Base-by-base conservation (phyloP, 2,888 invertebrate genomes). In the Notodonta ziczac region DNA sequence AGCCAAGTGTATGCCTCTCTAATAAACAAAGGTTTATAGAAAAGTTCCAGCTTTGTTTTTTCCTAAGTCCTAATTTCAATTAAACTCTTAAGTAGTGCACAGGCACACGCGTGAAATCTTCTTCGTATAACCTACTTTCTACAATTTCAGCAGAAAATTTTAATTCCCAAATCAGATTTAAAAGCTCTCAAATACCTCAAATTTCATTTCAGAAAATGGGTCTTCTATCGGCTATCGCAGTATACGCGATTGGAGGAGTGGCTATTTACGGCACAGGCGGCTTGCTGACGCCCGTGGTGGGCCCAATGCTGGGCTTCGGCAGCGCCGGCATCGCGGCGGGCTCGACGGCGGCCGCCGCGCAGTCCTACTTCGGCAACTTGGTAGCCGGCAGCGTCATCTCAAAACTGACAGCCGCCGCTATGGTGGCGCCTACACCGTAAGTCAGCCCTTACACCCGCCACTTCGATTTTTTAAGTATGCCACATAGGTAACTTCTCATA, bases 371-470 rank as follows among this genome's bases (percentile, higher is more conserved):
- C 46, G 90, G 91, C 13, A 91, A 90, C 62, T 42, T 91, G 12
- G 89, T 60, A 0, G 89, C 89, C 0, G 91, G 91, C 0, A 87
- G 88, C 66, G 78, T 91, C 13, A 78, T 91, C 4, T 86, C 90
- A 0, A 63, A 88, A 69, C 51, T 91, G 54, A 90, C 90, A 3
- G 81, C 91, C 0, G 81, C 79, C 0, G 91, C 89, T 1, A 91
- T 91, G 91, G 75, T 80, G 0, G 84, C 91, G 2, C 91, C 91
- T 0, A 91, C 86, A 5, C 90, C 88, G 62, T 90, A 77, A 82
- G 82, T 81, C n/a, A 0, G 6, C 7, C 35, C 35, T 35, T 35
- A 35, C 35, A 35, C 35, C 7, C n/a, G n/a, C n/a, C 35, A 35
- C 35, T 35, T 6, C 24, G 24, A 24, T 2, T 1, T 24, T 24